Evolutionary conservation across 2,113 vertebrate genomes (phyloP).

Genomic region (Tamias sibiricus): DNA sequence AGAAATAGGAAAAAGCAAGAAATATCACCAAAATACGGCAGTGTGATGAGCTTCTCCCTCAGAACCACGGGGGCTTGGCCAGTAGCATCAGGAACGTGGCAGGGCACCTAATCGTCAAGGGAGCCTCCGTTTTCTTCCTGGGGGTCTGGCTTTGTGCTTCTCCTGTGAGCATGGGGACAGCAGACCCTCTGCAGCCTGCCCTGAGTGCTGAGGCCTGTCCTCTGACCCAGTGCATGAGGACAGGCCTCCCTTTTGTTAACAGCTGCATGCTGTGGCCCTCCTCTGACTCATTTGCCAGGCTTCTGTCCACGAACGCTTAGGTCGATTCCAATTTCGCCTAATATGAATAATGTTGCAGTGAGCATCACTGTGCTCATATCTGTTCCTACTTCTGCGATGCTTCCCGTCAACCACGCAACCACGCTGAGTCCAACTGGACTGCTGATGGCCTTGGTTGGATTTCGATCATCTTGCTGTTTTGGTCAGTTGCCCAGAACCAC

Average conservation of each 20-base stretch:
- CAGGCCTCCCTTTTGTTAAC: constrained; percentile 75
- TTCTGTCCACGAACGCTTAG: constrained; percentile 74
- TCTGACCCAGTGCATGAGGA: constrained; percentile 69
- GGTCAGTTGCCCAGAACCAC: too few species aligned
- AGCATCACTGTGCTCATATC: constrained; percentile 59
- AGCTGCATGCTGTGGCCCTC: constrained; percentile 58
- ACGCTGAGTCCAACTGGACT: background rate
- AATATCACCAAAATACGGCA: background rate
- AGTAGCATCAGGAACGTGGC: fast-evolving
- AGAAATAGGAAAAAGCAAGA: background rate
- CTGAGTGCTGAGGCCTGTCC: background rate
- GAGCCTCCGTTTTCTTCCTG: background rate
- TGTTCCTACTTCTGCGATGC: constrained; percentile 59
- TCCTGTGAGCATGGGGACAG: fast-evolving
- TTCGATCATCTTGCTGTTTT: background rate
- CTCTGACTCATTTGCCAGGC: constrained; percentile 77
- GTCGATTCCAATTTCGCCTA: constrained; percentile 80
- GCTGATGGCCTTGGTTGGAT: background rate
- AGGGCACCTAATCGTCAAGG: fast-evolving
- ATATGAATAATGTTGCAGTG: constrained; percentile 80
- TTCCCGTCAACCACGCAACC: constrained; percentile 12
- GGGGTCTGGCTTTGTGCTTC: too few species aligned
- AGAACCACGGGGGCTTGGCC: background rate
- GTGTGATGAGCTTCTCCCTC: background rate
- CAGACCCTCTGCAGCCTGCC: background rate